Conservation (phyloP, 1,140 invertebrate genomes). For the Drosophila triauraria region DNA sequence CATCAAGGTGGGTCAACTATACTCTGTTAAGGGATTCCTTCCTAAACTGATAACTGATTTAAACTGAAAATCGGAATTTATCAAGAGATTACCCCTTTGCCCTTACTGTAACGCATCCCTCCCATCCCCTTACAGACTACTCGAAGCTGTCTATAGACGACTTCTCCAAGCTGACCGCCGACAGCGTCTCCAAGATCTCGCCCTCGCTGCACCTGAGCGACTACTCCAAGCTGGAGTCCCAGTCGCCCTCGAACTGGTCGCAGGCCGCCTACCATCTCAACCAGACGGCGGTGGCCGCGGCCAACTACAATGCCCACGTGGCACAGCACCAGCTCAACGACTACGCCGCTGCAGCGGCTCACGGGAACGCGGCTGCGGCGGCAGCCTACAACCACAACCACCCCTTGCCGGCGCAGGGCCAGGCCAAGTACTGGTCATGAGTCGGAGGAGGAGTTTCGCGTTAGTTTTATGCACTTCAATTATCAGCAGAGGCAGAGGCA, state of each 20-base stretch:
- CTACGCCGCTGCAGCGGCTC: slow-evolving; percentile 74
- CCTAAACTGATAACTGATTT: not conserved
- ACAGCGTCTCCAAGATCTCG: slow-evolving; percentile 85
- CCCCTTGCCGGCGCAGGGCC: slow-evolving; percentile 73
- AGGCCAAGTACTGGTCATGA: slow-evolving; percentile 84
- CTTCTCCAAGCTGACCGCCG: slow-evolving; percentile 87
- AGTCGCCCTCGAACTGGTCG: slow-evolving; percentile 83
- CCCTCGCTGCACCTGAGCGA: slow-evolving; percentile 79
- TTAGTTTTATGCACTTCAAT: slow-evolving; percentile 53
- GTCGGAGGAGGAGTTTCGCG: slow-evolving; percentile 13
- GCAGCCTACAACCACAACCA: slow-evolving; percentile 78
- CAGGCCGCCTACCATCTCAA: slow-evolving; percentile 83
- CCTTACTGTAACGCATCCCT: not conserved
- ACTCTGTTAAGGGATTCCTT: not conserved
- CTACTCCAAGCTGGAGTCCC: slow-evolving; percentile 84
- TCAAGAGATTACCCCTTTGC: too few relatives aligned
- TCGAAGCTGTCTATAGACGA: slow-evolving; percentile 85
- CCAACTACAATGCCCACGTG: slow-evolving; percentile 80
- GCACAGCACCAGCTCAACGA: slow-evolving; percentile 74
- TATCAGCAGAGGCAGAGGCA: slow-evolving; percentile 60
- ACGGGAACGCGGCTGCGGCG: slow-evolving; percentile 71
- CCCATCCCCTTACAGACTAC: slow-evolving; percentile 60
- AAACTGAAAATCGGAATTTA: not conserved
- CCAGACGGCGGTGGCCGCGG: slow-evolving; percentile 76
- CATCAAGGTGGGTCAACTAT: slow-evolving; percentile 70